Evolutionary conservation across 2,888 invertebrate genomes (phyloP).

Genomic region (Cenopis cana): DNA sequence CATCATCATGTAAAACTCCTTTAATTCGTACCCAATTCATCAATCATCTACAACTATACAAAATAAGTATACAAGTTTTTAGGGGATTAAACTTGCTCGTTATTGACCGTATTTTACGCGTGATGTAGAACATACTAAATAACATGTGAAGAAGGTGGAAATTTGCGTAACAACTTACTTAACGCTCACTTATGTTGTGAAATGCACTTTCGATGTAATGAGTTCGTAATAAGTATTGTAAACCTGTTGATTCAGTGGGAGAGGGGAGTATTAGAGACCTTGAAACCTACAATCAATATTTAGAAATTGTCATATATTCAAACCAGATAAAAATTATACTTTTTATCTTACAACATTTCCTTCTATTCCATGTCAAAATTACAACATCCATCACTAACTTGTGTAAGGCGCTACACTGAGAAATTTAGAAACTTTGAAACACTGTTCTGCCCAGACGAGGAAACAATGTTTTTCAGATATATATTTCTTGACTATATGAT

Average conservation of each 20-base stretch:
- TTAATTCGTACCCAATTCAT: background rate
- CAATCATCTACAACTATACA: background rate
- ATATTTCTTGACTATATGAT: too few relatives aligned
- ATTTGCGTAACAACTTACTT: background rate
- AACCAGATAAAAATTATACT: background rate
- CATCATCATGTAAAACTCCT: background rate
- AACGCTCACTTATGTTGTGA: constrained; percentile 5
- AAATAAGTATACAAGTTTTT: background rate
- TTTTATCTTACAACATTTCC: too few relatives aligned
- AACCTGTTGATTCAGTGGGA: constrained; percentile 4
- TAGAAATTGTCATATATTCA: background rate
- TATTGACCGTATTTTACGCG: background rate
- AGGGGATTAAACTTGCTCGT: background rate
- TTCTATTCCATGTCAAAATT: too few relatives aligned
- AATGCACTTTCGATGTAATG: background rate
- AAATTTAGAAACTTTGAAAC: too few relatives aligned
- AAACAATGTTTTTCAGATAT: too few relatives aligned
- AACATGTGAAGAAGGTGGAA: background rate
- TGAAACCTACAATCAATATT: background rate
- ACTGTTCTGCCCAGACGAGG: too few relatives aligned
- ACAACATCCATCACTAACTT: too few relatives aligned
- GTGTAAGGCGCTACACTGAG: too few relatives aligned
- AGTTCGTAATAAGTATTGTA: constrained; percentile 5
- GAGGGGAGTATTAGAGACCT: background rate
- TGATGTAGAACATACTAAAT: background rate